These are phyloP conservation scores for Pinna nobilis DNA, from an alignment of 1,140 invertebrate genomes.

Conservation along the genomic window DNA sequence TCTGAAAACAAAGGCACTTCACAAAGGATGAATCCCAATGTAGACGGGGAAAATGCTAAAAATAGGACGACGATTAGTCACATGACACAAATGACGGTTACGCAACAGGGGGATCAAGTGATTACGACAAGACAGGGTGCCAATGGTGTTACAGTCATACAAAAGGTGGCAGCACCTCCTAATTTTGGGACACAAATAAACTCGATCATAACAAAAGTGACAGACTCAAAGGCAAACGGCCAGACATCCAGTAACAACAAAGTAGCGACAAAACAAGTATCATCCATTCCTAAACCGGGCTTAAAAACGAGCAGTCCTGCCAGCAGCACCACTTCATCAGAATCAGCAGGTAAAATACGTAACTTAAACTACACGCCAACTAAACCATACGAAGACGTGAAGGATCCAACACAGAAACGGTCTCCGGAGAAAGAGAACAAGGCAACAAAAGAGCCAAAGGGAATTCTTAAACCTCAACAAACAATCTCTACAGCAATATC, in stretches of 20 bases:
- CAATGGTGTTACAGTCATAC: slow-evolving; percentile 35
- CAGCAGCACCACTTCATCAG: slow-evolving; percentile 27
- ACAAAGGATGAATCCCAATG: not conserved
- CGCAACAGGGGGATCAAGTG: slow-evolving; percentile 24
- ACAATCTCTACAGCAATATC: slow-evolving; percentile 40
- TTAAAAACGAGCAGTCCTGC: not conserved
- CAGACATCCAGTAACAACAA: not conserved
- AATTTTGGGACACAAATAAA: slow-evolving; percentile 37
- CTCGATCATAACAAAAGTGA: slow-evolving; percentile 31
- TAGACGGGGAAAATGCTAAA: not conserved
- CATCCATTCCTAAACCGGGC: slow-evolving; percentile 39
- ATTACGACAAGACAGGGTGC: slow-evolving; percentile 23
- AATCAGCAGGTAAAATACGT: slow-evolving; percentile 51
- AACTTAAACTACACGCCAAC: slow-evolving; percentile 69
- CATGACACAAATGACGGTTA: slow-evolving; percentile 21
- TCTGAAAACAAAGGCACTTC: not conserved
- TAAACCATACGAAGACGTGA: slow-evolving; percentile 65
- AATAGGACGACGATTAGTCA: not conserved
- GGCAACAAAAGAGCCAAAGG: not conserved
- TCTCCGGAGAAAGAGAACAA: not conserved
- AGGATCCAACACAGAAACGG: slow-evolving; percentile 15
- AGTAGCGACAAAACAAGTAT: slow-evolving; percentile 9
- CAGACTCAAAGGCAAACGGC: not conserved
- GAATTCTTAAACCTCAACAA: slow-evolving; percentile 25
- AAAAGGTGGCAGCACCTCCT: slow-evolving; percentile 28